Percentiles rank a stretch among this genome's conserved stretches.
phyloP scores from a whole-genome alignment of 2,888 invertebrate genomes.

The Odontocerum albicorne region DNA sequence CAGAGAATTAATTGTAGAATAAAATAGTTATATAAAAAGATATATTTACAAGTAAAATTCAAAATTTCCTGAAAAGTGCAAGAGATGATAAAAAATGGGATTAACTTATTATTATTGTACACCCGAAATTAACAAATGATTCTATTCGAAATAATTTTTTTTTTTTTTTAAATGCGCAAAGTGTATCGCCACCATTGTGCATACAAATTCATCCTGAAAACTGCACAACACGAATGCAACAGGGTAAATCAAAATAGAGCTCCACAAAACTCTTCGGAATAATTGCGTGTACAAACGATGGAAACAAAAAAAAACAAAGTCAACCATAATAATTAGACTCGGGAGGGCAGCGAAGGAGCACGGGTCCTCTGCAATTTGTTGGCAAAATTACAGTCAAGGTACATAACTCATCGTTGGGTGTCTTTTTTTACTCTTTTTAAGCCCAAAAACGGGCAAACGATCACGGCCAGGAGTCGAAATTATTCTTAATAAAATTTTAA shows the following conservation, averaged over 20 bases:
- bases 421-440: background rate
- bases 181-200: background rate
- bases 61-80: too few species aligned
- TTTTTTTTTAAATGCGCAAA: too few species aligned
- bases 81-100: too few species aligned
- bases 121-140: too few species aligned
- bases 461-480: background rate
- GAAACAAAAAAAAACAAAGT: background rate
- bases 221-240: background rate
- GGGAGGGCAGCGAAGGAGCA: background rate
- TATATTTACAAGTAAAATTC: too few species aligned
- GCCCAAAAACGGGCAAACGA: constrained; percentile 7
- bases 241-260: background rate
- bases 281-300: constrained; percentile 1
- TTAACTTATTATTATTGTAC: too few species aligned
- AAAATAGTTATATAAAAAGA: too few species aligned
- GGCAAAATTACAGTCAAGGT: constrained; percentile 1
- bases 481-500: constrained; percentile 13
- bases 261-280: background rate
- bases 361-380: constrained; percentile 8
- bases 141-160: too few species aligned
- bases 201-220: too few species aligned
- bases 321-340: background rate
- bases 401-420: constrained; percentile 5
- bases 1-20: too few species aligned